These are phyloP conservation scores for Ochropleura leucogaster DNA, from an alignment of 2,888 invertebrate genomes.

Conservation along the genomic window DNA sequence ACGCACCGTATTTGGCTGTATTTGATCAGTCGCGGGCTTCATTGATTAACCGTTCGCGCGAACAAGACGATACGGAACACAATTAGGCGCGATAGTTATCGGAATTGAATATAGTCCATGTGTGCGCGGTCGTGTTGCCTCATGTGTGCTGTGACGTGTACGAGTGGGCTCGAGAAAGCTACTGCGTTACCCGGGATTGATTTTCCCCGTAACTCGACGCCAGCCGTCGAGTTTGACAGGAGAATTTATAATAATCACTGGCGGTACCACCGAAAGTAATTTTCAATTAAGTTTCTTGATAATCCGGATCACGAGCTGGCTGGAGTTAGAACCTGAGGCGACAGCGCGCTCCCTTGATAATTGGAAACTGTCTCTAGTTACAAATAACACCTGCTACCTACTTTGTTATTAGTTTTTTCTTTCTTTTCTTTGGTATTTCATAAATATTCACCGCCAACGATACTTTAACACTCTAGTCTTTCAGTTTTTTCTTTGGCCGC, in stretches of 20 bases:
- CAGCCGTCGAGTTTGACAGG: slow-evolving; percentile 78
- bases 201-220: slow-evolving; percentile 73
- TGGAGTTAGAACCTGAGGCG: slow-evolving; percentile 80
- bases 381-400: slow-evolving; percentile 77
- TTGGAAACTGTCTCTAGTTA: slow-evolving; percentile 85
- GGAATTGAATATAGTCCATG: slow-evolving; percentile 55
- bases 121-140: slow-evolving; percentile 36
- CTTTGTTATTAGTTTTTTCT: slow-evolving; percentile 60
- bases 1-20: slow-evolving; percentile 78
- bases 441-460: slow-evolving; percentile 55
- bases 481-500: slow-evolving; percentile 65
- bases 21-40: slow-evolving; percentile 78
- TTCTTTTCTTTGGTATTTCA: slow-evolving; percentile 58
- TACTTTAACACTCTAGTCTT: slow-evolving; percentile 59
- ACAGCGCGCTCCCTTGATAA: slow-evolving; percentile 80
- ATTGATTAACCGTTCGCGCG: slow-evolving; percentile 77
- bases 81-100: slow-evolving; percentile 68
- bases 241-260: slow-evolving; percentile 84
- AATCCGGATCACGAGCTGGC: slow-evolving; percentile 84
- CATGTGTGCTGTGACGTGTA: slow-evolving; percentile 52
- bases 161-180: slow-evolving; percentile 75
- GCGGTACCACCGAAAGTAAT: slow-evolving; percentile 85
- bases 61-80: slow-evolving; percentile 70
- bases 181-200: slow-evolving; percentile 77
- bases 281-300: slow-evolving; percentile 88